Conservation (phyloP, 2,797 vertebrate species). For the Tenualosa ilisha region DNA sequence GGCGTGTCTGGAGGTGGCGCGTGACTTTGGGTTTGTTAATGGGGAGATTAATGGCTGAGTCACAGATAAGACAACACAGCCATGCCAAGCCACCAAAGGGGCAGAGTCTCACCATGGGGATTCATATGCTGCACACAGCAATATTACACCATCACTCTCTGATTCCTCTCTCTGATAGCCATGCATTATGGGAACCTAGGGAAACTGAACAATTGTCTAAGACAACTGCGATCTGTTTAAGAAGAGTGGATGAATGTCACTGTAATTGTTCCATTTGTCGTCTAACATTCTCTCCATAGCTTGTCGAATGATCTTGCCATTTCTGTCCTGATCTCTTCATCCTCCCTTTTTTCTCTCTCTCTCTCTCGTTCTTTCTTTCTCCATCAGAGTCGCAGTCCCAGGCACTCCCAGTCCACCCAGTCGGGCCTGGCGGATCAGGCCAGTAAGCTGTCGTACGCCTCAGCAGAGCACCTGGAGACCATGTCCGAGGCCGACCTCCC, state of each 20-base stretch:
- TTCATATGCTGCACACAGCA: not conserved
- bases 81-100: not conserved
- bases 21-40: slow-evolving; percentile 8
- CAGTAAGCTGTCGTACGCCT: slow-evolving; percentile 94
- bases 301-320: not conserved
- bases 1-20: slow-evolving; percentile 19
- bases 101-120: not conserved
- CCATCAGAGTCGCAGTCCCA: slow-evolving; percentile 90
- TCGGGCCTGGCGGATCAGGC: slow-evolving; percentile 96
- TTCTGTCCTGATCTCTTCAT: slow-evolving; percentile 33
- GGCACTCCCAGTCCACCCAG: slow-evolving; percentile 94
- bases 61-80: slow-evolving; percentile 1
- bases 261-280: not conserved
- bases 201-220: not conserved
- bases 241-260: not conserved
- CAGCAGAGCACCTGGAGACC: slow-evolving; percentile 95
- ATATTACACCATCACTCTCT: not conserved
- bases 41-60: slow-evolving; percentile 7
- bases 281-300: not conserved
- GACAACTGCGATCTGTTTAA: not conserved
- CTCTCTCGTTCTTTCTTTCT: slow-evolving; percentile 30
- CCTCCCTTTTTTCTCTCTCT: slow-evolving; percentile 49
- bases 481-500: slow-evolving; percentile 98
- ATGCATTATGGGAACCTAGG: not conserved
- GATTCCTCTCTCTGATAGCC: not conserved